A percentile compares a stretch with the other conserved stretches of the same genome.
Evolutionary conservation across 2,113 vertebrate genomes (phyloP).

Genomic region (Prunella fulvescens): DNA sequence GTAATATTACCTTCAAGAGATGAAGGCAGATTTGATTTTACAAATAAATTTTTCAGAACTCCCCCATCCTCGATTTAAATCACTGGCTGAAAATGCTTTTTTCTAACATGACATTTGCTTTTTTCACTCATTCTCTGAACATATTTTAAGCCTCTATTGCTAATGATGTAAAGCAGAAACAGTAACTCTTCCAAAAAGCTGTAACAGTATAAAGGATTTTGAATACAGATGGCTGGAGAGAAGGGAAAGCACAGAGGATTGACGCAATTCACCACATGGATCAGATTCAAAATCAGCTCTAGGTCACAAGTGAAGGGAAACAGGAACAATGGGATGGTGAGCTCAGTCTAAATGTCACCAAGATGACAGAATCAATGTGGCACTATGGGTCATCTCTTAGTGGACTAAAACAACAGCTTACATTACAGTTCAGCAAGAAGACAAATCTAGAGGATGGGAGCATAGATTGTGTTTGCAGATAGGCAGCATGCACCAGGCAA

Average conservation of each 20-base stretch:
- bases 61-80: background rate
- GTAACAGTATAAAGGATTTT: background rate
- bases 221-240: background rate
- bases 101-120: background rate
- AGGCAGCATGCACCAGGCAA: background rate
- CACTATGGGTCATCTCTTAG: background rate
- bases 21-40: background rate
- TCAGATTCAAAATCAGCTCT: background rate
- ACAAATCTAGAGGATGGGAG: background rate
- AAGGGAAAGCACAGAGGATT: background rate
- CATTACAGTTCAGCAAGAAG: background rate
- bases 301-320: background rate
- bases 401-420: background rate
- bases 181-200: background rate
- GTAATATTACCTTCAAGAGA: background rate
- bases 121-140: background rate
- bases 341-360: background rate
- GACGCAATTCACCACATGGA: background rate
- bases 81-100: background rate
- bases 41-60: background rate
- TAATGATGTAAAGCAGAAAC: background rate
- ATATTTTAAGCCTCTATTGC: background rate
- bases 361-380: background rate
- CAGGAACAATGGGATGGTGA: accelerated
- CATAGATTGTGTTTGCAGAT: background rate